Evolutionary conservation across 2,113 vertebrate genomes (phyloP).

Genomic region (Herpetotheres cachinnans): DNA sequence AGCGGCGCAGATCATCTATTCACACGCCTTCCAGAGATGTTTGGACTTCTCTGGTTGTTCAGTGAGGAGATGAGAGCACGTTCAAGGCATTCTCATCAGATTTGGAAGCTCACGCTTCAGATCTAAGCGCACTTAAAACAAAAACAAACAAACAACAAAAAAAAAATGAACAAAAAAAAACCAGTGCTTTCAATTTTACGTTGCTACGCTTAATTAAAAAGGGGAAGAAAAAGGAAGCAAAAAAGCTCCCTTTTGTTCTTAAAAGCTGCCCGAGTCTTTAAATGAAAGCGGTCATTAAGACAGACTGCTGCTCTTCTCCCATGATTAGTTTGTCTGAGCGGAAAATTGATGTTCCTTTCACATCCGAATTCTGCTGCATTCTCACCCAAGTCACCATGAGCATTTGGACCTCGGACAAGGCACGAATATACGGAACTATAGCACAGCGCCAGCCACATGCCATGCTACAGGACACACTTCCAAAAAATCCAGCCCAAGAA

Average conservation of each 20-base stretch:
- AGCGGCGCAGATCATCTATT: not conserved
- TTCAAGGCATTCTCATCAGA: not conserved
- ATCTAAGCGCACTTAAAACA: not conserved
- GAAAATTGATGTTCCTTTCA: not conserved
- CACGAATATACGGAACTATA: not conserved
- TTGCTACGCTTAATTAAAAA: not conserved
- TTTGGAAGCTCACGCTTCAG: not conserved
- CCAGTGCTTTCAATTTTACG: not conserved
- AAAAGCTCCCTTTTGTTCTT: not conserved
- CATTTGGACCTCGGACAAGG: accelerated
- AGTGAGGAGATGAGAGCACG: accelerated
- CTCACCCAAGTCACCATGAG: not conserved
- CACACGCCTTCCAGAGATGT: not conserved
- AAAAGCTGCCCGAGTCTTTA: not conserved
- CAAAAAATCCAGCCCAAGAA: not conserved
- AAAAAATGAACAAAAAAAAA: not conserved
- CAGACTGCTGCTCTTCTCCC: not conserved
- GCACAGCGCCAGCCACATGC: not conserved
- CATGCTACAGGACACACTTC: accelerated
- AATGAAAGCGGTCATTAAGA: not conserved
- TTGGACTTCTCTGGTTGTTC: not conserved
- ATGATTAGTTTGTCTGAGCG: not conserved
- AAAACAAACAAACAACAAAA: not conserved
- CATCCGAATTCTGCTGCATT: not conserved
- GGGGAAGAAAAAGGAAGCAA: not conserved